These are phyloP conservation scores for Aramus guarauna DNA, from an alignment of 2,113 vertebrate genomes.

Conservation along the genomic window DNA sequence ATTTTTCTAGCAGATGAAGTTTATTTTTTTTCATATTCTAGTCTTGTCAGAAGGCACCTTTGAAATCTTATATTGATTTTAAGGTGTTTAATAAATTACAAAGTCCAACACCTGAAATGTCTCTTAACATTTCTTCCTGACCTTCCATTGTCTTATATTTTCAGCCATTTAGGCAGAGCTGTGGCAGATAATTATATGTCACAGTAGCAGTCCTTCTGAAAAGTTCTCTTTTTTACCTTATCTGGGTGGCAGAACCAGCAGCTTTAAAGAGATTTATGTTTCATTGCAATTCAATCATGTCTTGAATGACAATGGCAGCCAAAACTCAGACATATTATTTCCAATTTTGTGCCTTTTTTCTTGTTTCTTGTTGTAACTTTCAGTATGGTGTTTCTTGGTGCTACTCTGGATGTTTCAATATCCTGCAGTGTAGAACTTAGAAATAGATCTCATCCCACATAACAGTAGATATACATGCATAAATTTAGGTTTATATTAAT, in stretches of 20 bases:
- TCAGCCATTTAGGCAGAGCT: background rate
- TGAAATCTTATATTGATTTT: background rate
- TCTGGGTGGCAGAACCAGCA: background rate
- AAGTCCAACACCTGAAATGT: background rate
- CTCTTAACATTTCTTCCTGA: background rate
- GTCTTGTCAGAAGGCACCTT: background rate
- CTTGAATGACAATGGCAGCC: background rate
- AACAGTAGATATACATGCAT: background rate
- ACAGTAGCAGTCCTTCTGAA: background rate
- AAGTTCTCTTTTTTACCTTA: background rate
- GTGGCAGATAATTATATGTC: background rate
- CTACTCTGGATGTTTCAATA: background rate
- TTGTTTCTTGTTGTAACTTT: background rate
- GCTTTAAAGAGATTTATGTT: conserved; percentile 1
- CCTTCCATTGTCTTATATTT: background rate
- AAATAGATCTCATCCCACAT: background rate
- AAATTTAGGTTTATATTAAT: background rate
- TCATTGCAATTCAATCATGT: background rate
- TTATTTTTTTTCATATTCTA: background rate
- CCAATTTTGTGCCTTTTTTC: background rate
- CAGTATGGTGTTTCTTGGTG: background rate
- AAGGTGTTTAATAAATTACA: background rate
- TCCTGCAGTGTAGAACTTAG: background rate
- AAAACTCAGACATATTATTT: background rate
- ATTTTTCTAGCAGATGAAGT: background rate